These are phyloP conservation scores for Capitulum mitella DNA, from an alignment of 2,888 invertebrate species.

Conservation along the genomic window DNA sequence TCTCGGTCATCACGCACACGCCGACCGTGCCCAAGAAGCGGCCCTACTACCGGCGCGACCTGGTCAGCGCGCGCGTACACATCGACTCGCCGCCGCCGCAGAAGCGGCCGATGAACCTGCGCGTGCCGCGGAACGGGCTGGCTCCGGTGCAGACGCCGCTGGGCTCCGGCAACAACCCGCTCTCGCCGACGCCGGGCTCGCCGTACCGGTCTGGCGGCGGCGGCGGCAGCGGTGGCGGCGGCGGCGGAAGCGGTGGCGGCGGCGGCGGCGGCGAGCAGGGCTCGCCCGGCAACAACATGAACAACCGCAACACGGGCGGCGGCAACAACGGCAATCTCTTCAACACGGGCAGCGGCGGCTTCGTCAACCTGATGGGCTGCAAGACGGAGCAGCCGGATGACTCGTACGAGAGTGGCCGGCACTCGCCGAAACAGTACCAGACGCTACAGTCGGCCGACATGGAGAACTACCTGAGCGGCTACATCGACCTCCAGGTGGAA, in stretches of 20 bases:
- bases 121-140: neutral
- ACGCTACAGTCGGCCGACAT: constrained; percentile 21
- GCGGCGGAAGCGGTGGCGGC: neutral
- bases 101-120: constrained; percentile 6
- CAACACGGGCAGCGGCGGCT: neutral
- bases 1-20: constrained; percentile 14
- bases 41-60: constrained; percentile 19
- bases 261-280: neutral
- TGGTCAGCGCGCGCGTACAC: constrained; percentile 8
- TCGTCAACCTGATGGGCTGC: neutral
- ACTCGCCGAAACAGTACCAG: constrained; percentile 18
- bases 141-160: constrained; percentile 1
- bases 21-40: constrained; percentile 22
- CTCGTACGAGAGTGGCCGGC: neutral
- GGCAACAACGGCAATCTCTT: constrained; percentile 26
- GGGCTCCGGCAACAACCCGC: constrained; percentile 1
- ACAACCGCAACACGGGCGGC: constrained; percentile 30
- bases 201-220: constrained; percentile 9
- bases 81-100: constrained; percentile 24
- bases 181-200: constrained; percentile 4
- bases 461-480: constrained; percentile 6
- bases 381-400: constrained; percentile 20
- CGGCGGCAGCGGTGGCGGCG: neutral
- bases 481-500: constrained; percentile 15
- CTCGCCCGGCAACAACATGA: constrained; percentile 30